A percentile compares a stretch with the other conserved stretches of the same genome.
Evolutionary conservation across 2,113 vertebrate species (phyloP).

Genomic region (Cyanistes caeruleus): DNA sequence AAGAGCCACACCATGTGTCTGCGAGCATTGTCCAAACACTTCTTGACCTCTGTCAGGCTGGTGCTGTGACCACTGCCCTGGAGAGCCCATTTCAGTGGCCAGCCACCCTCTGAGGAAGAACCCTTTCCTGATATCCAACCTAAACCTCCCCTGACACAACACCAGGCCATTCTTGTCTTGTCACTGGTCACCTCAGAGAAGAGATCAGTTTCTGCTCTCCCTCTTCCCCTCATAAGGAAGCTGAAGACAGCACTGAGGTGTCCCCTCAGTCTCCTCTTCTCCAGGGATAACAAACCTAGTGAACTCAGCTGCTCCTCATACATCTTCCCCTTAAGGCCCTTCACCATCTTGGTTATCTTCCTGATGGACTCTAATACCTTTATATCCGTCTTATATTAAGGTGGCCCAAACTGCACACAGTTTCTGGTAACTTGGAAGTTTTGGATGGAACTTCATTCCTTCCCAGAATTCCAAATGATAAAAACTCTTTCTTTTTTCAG

Average conservation of each 20-base stretch:
- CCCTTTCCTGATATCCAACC: neutral
- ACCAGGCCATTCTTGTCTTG: neutral
- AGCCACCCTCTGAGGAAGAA: accelerated
- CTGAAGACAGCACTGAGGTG: neutral
- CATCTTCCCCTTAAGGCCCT: neutral
- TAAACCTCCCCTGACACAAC: neutral
- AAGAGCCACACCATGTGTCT: neutral
- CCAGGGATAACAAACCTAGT: neutral
- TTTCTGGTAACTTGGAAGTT: neutral
- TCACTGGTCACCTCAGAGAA: neutral
- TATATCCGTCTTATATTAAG: neutral
- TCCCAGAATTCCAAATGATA: neutral
- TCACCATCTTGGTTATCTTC: neutral
- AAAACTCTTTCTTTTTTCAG: neutral
- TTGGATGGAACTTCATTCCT: neutral
- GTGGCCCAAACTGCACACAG: neutral
- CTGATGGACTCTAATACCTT: neutral
- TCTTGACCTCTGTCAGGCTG: neutral
- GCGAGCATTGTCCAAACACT: neutral
- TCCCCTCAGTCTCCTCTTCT: neutral
- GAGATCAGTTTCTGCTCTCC: neutral
- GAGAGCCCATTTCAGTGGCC: neutral
- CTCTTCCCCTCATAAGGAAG: neutral
- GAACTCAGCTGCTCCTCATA: neutral
- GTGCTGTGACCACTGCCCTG: neutral